Base-by-base conservation (phyloP, 2,113 vertebrate genomes). In the Neomonachus schauinslandi region DNA sequence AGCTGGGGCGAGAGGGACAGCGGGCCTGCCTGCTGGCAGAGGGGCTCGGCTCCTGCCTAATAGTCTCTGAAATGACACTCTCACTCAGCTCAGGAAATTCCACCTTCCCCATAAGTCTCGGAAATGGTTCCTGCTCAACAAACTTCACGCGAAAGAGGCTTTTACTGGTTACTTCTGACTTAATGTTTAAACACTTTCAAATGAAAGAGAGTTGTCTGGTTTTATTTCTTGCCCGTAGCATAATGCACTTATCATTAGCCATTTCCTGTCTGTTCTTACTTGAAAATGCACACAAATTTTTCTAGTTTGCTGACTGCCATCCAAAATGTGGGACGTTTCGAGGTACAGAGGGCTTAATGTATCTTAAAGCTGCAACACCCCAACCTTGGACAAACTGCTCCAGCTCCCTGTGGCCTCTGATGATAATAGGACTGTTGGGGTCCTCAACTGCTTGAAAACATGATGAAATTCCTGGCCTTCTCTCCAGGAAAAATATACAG, bases 91-190 rank as follows among this genome's bases (percentile, higher is more conserved):
- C 31, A 31, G 89, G 94, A 97, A 65, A 82, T 36, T 33, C 72
- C 22, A 21, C 42, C 57, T 63, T 94, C 65, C 79, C 61, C 65
- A 7, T 53, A 61, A 67, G 74, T 84, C 92, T 95, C 2, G 0
- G 71, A 97, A 96, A 96, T n/a, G 9, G 61, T 65, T 93, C 42
- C 76, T 33, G 33, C 71, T 86, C 92, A 89, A 91, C 39, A 53
- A 61, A n/a, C 79, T 74, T 53, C 42, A 74, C 0, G 2, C 82
- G 21, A 24, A 81, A 94, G 83, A 90, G 72, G 67, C 14, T 89
- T 94, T 71, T 94, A 88, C 28, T 63, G 80, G 94, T 84, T 92
- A 42, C 51, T 77, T 74, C 86, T 85, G 67, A 88, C 87, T 90
- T 85, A 76, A 71, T 4, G 59, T 36, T 86, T 76, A 84, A 57